Evolutionary conservation across 2,113 vertebrate genomes (phyloP).

Genomic region (Hyperopisus bebe): DNA sequence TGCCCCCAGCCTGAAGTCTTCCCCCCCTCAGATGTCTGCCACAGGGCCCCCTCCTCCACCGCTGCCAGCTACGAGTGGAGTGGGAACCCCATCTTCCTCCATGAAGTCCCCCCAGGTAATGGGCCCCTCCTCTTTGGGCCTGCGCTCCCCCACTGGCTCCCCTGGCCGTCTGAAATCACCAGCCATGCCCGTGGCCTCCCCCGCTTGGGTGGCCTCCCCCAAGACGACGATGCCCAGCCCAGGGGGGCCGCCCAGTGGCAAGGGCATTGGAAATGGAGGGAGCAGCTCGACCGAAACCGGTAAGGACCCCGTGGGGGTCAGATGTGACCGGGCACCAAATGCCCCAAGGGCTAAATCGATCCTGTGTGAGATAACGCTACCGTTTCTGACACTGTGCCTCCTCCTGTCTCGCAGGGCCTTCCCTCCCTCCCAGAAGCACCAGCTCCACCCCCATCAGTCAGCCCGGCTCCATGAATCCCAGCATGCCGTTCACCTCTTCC

Average conservation of each 20-base stretch:
- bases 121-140: constrained; percentile 69
- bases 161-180: constrained; percentile 87
- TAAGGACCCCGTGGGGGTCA: constrained; percentile 25
- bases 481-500: constrained; percentile 80
- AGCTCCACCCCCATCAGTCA: constrained; percentile 73
- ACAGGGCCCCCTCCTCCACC: constrained; percentile 60
- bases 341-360: background rate
- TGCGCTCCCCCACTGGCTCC: constrained; percentile 83
- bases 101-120: constrained; percentile 88
- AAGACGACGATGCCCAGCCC: constrained; percentile 87
- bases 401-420: constrained; percentile 48
- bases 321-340: background rate
- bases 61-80: constrained; percentile 67
- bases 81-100: constrained; percentile 65
- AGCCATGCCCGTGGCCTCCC: constrained; percentile 78
- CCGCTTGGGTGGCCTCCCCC: constrained; percentile 82
- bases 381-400: background rate
- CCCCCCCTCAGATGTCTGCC: constrained; percentile 75
- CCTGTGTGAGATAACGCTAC: background rate
- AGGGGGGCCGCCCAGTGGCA: constrained; percentile 62
- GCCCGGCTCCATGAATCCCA: constrained; percentile 73
- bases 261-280: constrained; percentile 56
- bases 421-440: constrained; percentile 70
- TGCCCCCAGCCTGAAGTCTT: constrained; percentile 76
- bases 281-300: constrained; percentile 58